Evolutionary conservation across 2,888 invertebrate species (phyloP), one percentile per base, ranked within the genome.

Genomic region (Apodemia zela): DNA sequence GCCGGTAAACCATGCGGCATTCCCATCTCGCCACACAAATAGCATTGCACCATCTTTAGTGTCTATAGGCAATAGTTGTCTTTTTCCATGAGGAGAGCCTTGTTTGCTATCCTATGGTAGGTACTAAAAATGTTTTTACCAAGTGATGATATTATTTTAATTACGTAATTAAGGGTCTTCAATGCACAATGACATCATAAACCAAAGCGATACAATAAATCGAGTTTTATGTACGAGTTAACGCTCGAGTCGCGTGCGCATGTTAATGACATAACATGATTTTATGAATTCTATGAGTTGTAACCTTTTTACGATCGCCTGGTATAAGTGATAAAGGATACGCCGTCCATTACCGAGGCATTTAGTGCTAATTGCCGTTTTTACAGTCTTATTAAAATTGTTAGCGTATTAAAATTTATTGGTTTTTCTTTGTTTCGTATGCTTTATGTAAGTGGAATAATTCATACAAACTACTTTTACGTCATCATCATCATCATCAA

Each of bases 321-420:
- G 73, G 75, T 63, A 76, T 74, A 71, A 70, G 75, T 78, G 83
- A 83, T 84, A 85, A 84, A 84, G 79, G 73, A 75, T 54, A 54
- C 25, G 73, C 73, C 71, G 69, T 72, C 72, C 75, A 79, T 87
- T 79, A 83, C 79, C 75, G 74, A 72, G 75, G 78, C 54, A 77
- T 85, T 88, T 84, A 87, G 81, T 81, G 80, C 77, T 85, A 83
- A 89, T 86, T 87, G 82, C 74, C 72, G 71, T 71, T 78, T 84
- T 86, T 84, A 83, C 74, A 76, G 73, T 66, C 68, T 72, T 72
- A 73, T 73, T 66, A 74, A 70, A 69, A 71, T 72, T 74, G 69
- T 67, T 64, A 64, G 66, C 60, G 63, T 65, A 17, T 61, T 64
- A 51, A 59, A 35, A 49, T 59, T 59, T 61, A 64, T 58, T 47